A percentile compares a stretch with the other conserved stretches of the same genome.
Evolutionary conservation across 2,888 invertebrate species (phyloP).

Genomic region (Pterostichus niger): DNA sequence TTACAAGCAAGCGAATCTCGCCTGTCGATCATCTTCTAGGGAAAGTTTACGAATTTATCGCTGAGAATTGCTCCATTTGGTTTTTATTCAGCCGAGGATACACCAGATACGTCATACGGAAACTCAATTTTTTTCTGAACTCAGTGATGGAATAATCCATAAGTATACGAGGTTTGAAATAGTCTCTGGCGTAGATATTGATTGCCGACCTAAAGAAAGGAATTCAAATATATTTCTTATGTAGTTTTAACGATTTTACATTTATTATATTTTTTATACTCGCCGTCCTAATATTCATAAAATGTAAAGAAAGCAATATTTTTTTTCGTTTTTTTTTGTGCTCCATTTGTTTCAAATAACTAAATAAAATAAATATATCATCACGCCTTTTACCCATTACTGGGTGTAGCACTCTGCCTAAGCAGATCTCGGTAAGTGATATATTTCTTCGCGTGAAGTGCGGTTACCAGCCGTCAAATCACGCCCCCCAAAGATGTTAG

Average conservation of each 20-base stretch:
- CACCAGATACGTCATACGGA: neutral
- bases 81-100: slow-evolving; percentile 26
- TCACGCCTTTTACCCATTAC: no score
- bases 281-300: no score
- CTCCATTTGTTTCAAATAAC: no score
- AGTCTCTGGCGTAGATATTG: neutral
- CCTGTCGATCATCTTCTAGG: slow-evolving; percentile 20
- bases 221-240: neutral
- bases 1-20: neutral
- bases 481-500: no score
- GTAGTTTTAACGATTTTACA: neutral
- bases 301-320: no score
- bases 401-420: no score
- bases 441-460: no score
- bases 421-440: no score
- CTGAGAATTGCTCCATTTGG: slow-evolving; percentile 42
- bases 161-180: neutral
- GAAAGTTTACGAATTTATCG: slow-evolving; percentile 58
- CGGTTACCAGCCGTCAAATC: no score
- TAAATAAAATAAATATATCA: no score
- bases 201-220: neutral
- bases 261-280: neutral
- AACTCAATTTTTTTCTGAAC: slow-evolving; percentile 9
- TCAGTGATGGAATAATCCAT: neutral
- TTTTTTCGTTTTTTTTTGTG: no score